Evolutionary conservation across 2,113 vertebrate species (phyloP).

Genomic region (Lepisosteus osseus): DNA sequence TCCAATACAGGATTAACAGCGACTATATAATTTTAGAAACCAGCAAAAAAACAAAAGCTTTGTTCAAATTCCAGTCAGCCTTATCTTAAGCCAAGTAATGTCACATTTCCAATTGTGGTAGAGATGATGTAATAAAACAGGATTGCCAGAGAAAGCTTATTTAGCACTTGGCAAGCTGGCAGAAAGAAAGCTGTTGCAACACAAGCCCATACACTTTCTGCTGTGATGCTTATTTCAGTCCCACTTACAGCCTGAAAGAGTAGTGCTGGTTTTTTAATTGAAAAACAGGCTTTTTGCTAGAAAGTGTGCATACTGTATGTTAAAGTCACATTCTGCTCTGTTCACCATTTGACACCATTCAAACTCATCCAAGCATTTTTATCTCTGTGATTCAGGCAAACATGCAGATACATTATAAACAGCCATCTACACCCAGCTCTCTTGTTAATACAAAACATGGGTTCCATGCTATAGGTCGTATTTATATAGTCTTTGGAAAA

Average conservation of each 20-base stretch:
- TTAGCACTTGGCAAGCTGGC: constrained; percentile 48
- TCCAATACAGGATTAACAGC: not conserved
- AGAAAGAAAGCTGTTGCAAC: constrained; percentile 48
- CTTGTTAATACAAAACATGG: not conserved
- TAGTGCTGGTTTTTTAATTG: constrained; percentile 44
- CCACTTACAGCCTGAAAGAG: constrained; percentile 53
- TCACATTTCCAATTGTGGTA: constrained; percentile 29
- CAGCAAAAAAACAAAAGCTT: not conserved
- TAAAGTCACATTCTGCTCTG: not conserved
- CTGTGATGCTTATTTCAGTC: constrained; percentile 43
- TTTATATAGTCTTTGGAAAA: too few species aligned
- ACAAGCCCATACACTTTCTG: constrained; percentile 42
- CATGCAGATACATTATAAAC: not conserved
- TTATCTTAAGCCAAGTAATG: not conserved
- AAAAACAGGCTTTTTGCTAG: not conserved
- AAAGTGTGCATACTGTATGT: not conserved
- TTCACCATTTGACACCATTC: not conserved
- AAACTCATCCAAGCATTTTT: not conserved
- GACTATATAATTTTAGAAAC: constrained; percentile 1
- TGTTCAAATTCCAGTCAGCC: constrained; percentile 8
- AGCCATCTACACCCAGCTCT: not conserved
- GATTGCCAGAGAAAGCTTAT: constrained; percentile 23
- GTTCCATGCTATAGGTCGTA: not conserved
- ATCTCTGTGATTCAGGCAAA: not conserved
- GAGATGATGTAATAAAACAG: constrained; percentile 46